Conservation (phyloP, 2,888 invertebrate species). For the Gortyna flavago region DNA sequence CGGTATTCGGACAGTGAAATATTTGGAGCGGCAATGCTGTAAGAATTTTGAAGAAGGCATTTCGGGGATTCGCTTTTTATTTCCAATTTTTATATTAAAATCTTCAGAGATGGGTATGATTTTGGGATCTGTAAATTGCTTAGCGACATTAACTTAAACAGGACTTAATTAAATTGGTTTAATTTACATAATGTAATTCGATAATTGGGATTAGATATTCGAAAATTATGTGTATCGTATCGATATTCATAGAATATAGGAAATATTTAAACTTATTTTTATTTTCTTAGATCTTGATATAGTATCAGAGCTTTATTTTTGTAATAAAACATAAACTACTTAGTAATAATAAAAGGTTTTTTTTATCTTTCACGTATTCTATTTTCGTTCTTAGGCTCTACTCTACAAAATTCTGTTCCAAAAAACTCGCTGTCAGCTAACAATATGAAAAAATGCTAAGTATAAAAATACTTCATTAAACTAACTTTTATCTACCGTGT, state of each 20-base stretch:
- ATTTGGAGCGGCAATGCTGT: conserved; percentile 66
- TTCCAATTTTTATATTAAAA: conserved; percentile 22
- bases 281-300: neutral
- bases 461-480: conserved; percentile 88
- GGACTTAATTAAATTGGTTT: too few species aligned
- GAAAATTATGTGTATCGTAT: neutral
- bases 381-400: conserved; percentile 9
- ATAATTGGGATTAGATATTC: neutral
- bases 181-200: neutral
- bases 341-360: neutral
- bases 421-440: conserved; percentile 77
- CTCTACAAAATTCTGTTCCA: conserved; percentile 62
- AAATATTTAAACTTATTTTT: neutral
- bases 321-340: neutral
- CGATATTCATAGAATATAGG: neutral
- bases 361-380: neutral
- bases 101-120: conserved; percentile 13
- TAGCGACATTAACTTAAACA: neutral
- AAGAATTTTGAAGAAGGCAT: conserved; percentile 59
- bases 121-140: conserved; percentile 9
- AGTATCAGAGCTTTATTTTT: neutral
- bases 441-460: conserved; percentile 85
- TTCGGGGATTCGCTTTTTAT: conserved; percentile 33
- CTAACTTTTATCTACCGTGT: conserved; percentile 84
- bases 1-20: conserved; percentile 73